Evolutionary conservation across 2,888 invertebrate species (phyloP), one percentile per base, ranked within the genome.

Genomic region (Oxycera nigricornis): DNA sequence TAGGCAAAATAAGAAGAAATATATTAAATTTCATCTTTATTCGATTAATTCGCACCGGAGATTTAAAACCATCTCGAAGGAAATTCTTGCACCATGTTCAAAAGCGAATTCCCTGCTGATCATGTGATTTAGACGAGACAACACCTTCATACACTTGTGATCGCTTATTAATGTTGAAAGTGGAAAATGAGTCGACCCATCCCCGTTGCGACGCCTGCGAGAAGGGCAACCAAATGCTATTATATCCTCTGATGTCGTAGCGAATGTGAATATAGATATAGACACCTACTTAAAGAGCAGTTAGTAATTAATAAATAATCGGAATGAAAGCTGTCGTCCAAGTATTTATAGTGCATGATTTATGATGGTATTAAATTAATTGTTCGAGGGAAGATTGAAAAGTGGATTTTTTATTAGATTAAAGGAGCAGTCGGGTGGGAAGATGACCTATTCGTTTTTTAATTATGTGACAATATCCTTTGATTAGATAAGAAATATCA

Each of bases 91-190:
- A 59, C 61, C 74, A 73, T 76, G 76, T 76, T 72, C 74, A 52
- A 76, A 76, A 76, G 74, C 24, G 74, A 76, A 76, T 72, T 68
- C 68, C 76, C 76, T 72, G 76, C 76, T 76, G 76, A 76, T 76
- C 72, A 67, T 50, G 57, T 76, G 76, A 76, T 76, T 76, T 76
- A 76, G 67, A 67, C 72, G 76, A 76, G 76, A 76, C 76, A 76
- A 76, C 76, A 76, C 76, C 76, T 76, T 74, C 72, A 73, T 72
- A 76, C 57, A 62, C 55, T 72, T 72, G 70, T 76, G 76, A 76
- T 74, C 35, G 65, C 76, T 76, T 76, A 76, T 76, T 76, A 76
- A 74, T 72, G 65, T 61, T 73, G 61, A 68, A 59, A 73, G 55
- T 70, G 70, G 70, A 70, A 70, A 70, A 70, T 70, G 55, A 52